Evolutionary conservation across 1,140 invertebrate genomes (phyloP), one percentile per base, ranked within the genome.

Genomic region (Pseudobourletiella spinata): DNA sequence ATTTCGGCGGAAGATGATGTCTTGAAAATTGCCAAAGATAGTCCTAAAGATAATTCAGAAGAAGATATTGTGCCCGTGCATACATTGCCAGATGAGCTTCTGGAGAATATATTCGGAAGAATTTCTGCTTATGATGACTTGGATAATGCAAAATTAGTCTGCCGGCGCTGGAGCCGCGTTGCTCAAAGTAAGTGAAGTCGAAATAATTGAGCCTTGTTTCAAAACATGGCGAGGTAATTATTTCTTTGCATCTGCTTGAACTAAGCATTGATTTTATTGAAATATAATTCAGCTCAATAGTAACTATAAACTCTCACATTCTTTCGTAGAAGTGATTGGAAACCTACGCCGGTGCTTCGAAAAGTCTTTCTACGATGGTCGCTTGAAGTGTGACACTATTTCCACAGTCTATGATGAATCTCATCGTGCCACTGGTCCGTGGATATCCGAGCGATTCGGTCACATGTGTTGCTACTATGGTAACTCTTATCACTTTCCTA

Each of bases 61-160:
- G 32, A 39, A n/a, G 32, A 39, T 39, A 39, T 11, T 11, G 24
- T 14, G 16, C 8, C 18, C 22, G 28, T 51, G 14, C 26, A 63
- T 50, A 50, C 50, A 20, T 78, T 96, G 61, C 92, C 94, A 8
- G 89, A 95, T 75, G 91, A 95, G 81, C 83, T 96, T 50, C 76
- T 96, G 57, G 92, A 95, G 75, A 92, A 91, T 73, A 93, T 96
- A 72, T 80, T 96, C 61, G 83, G 85, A 65, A 82, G 91, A 72
- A 78, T 96, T 67, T 88, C 91, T 61, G 91, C 91, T 18, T 96
- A 96, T 72, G 84, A 85, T 75, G 90, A 95, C 79, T 77, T 95
- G 59, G 83, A 90, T 74, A 80, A 85, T 72, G 91, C 90, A 73
- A 87, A 84, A 77, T 75, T 83, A 66, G 91, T 96, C 18, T 91